Evolutionary conservation across 1,140 invertebrate genomes (phyloP).

Genomic region (Drosophila jambulina): DNA sequence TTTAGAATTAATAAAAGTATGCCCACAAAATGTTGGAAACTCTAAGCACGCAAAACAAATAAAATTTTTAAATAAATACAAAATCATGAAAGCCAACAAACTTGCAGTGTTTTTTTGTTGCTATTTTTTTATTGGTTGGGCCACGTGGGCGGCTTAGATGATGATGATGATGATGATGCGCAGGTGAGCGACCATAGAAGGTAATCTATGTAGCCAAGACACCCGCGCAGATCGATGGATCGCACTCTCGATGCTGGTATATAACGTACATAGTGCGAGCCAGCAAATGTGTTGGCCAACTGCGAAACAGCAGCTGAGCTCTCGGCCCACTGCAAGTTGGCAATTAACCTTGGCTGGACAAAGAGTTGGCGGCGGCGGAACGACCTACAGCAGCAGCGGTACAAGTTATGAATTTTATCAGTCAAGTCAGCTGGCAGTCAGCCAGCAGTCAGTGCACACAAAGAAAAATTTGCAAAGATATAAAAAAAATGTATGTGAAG

Average conservation of each 20-base stretch:
- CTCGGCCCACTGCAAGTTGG: slow-evolving; percentile 68
- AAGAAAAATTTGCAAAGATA: neutral
- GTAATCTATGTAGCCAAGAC: slow-evolving; percentile 74
- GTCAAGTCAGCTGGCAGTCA: slow-evolving; percentile 62
- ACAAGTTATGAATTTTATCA: slow-evolving; percentile 61
- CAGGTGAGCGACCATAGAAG: slow-evolving; percentile 79
- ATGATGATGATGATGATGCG: slow-evolving; percentile 57
- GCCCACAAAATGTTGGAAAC: neutral
- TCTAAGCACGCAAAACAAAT: slow-evolving; percentile 11
- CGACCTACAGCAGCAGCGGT: slow-evolving; percentile 73
- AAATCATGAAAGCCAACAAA: slow-evolving; percentile 62
- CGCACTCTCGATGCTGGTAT: slow-evolving; percentile 30
- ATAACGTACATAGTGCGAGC: slow-evolving; percentile 53
- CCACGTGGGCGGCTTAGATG: slow-evolving; percentile 51
- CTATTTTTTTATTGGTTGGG: slow-evolving; percentile 18
- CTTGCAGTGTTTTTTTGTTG: slow-evolving; percentile 39
- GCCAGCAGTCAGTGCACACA: slow-evolving; percentile 16
- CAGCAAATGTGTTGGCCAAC: slow-evolving; percentile 61
- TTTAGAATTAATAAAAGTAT: neutral
- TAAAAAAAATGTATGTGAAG: neutral
- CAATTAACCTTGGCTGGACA: slow-evolving; percentile 81
- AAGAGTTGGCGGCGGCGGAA: slow-evolving; percentile 73
- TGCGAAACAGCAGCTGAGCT: slow-evolving; percentile 29
- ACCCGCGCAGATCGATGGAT: slow-evolving; percentile 66
- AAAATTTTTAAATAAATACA: slow-evolving; percentile 27